Evolutionary conservation across 2,113 vertebrate genomes (phyloP).

Genomic region (Osmerus mordax): DNA sequence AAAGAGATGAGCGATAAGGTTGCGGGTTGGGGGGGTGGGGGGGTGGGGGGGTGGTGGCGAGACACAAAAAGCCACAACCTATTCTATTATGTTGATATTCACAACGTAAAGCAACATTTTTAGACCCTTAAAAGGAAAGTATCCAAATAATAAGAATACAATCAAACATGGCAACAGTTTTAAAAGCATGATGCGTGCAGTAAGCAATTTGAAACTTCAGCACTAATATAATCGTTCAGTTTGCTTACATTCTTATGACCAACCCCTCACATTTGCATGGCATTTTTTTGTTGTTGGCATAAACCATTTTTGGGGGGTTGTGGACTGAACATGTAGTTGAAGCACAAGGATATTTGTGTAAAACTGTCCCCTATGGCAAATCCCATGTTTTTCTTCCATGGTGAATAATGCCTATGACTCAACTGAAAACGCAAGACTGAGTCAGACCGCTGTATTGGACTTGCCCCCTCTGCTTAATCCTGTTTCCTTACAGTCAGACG

Average conservation of each 20-base stretch:
- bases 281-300: neutral
- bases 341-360: slow-evolving; percentile 17
- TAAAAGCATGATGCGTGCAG: neutral
- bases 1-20: slow-evolving; percentile 7
- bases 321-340: slow-evolving; percentile 26
- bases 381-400: slow-evolving; percentile 41
- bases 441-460: slow-evolving; percentile 42
- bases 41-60: neutral
- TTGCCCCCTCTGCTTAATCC: neutral
- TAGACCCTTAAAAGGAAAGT: too few relatives aligned
- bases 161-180: too few relatives aligned
- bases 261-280: neutral
- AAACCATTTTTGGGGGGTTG: neutral
- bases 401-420: slow-evolving; percentile 45
- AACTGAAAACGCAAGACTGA: slow-evolving; percentile 46
- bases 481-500: slow-evolving; percentile 28
- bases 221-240: neutral
- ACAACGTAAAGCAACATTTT: too few relatives aligned
- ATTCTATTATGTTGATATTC: too few relatives aligned
- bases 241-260: neutral
- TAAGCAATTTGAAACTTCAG: neutral
- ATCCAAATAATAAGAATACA: neutral
- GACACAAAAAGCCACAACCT: neutral
- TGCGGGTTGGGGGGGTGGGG: neutral
- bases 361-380: slow-evolving; percentile 45